Conservation (phyloP, 2,888 invertebrate genomes). For the Perithous albicinctus region DNA sequence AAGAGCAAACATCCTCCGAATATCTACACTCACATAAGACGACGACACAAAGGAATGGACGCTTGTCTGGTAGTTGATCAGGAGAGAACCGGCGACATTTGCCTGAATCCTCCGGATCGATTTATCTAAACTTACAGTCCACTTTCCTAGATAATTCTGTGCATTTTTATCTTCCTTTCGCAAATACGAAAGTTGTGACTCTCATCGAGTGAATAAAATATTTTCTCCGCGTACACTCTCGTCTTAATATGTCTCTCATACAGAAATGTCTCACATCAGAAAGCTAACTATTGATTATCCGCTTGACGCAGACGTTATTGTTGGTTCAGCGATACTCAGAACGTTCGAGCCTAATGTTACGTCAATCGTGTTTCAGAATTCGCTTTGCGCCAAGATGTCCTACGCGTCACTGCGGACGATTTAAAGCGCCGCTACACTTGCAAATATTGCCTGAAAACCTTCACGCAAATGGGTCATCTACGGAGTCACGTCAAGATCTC, state of each 20-base stretch:
- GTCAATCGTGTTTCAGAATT: slow-evolving; percentile 59
- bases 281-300: neutral
- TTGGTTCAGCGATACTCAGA: neutral
- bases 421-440: slow-evolving; percentile 67
- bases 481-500: slow-evolving; percentile 69
- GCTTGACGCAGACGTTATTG: neutral
- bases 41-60: slow-evolving; percentile 64
- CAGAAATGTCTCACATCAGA: no score
- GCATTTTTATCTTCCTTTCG: neutral
- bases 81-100: slow-evolving; percentile 30
- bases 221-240: neutral
- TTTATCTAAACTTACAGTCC: slow-evolving; percentile 4
- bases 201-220: slow-evolving; percentile 31
- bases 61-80: slow-evolving; percentile 65
- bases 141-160: neutral
- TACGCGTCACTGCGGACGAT: slow-evolving; percentile 39
- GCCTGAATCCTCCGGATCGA: slow-evolving; percentile 27
- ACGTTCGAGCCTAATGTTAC: slow-evolving; percentile 10
- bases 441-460: slow-evolving; percentile 74
- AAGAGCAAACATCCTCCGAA: slow-evolving; percentile 75
- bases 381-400: neutral
- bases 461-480: slow-evolving; percentile 68
- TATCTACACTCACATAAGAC: slow-evolving; percentile 75
- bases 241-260: neutral
- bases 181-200: neutral